Conservation (phyloP, 2,888 invertebrate species). For the Lordiphosa fenestrarum region DNA sequence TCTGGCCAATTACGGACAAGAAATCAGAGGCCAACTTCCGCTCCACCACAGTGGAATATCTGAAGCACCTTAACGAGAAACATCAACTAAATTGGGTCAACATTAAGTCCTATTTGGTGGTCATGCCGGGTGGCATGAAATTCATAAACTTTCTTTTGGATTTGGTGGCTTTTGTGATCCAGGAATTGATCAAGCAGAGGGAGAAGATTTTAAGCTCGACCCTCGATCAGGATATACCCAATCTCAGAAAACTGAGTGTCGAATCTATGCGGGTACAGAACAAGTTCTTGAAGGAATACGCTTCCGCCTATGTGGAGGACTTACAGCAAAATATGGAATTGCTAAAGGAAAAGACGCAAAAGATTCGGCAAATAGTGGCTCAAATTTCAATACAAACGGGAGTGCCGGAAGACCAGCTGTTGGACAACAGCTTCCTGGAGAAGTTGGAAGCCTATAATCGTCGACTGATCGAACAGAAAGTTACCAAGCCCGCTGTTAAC, state of each 20-base stretch:
- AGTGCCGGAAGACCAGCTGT: constrained; percentile 30
- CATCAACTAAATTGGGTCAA: constrained; percentile 76
- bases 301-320: constrained; percentile 68
- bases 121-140: constrained; percentile 79
- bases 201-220: constrained; percentile 61
- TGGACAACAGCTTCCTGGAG: constrained; percentile 54
- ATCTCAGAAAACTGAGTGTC: constrained; percentile 30
- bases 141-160: constrained; percentile 78
- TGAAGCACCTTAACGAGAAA: constrained; percentile 77
- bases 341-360: constrained; percentile 46
- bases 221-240: constrained; percentile 15
- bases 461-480: constrained; percentile 35
- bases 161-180: constrained; percentile 73
- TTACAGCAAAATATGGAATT: constrained; percentile 47
- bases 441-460: constrained; percentile 57
- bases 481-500: constrained; percentile 33
- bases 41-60: constrained; percentile 76
- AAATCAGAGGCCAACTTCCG: constrained; percentile 77
- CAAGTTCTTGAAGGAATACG: constrained; percentile 66
- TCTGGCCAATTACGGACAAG: constrained; percentile 79
- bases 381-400: constrained; percentile 48
- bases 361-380: constrained; percentile 37
- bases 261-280: constrained; percentile 60
- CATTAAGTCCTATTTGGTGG: constrained; percentile 78
- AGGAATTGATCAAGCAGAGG: constrained; percentile 71